A percentile compares a stretch with the other conserved stretches of the same genome.
phyloP scores from a whole-genome alignment of 2,797 vertebrate species.

The Tangara arthus region DNA sequence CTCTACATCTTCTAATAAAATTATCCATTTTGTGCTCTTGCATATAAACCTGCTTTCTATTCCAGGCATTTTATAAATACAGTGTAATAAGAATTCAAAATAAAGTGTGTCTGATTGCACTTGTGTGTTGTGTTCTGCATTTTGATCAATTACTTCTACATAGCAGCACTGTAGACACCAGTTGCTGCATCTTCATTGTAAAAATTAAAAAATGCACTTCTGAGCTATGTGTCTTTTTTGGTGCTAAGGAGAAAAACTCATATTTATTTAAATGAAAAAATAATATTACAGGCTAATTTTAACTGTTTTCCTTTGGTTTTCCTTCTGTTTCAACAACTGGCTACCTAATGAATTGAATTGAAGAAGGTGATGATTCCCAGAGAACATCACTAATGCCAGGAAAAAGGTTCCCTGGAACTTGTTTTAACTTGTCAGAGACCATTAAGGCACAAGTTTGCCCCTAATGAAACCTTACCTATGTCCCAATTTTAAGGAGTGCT shows the following conservation, averaged over 20 bases:
- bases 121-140: neutral
- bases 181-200: neutral
- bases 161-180: neutral
- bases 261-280: neutral
- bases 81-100: constrained; percentile 58
- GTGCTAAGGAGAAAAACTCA: neutral
- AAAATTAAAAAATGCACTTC: neutral
- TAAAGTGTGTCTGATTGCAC: constrained; percentile 56
- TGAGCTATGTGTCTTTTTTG: neutral
- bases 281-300: neutral
- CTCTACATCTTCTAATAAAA: neutral
- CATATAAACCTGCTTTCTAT: constrained; percentile 23
- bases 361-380: neutral
- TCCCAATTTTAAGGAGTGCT: neutral
- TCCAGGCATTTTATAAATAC: constrained; percentile 18
- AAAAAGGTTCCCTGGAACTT: neutral
- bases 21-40: constrained; percentile 6
- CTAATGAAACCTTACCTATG: neutral
- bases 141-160: neutral
- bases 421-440: neutral
- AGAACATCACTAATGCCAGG: neutral
- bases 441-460: neutral
- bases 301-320: neutral
- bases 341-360: neutral
- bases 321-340: neutral